phyloP scores from a whole-genome alignment of 2,888 invertebrate species.

The Calameuta pallipes region DNA sequence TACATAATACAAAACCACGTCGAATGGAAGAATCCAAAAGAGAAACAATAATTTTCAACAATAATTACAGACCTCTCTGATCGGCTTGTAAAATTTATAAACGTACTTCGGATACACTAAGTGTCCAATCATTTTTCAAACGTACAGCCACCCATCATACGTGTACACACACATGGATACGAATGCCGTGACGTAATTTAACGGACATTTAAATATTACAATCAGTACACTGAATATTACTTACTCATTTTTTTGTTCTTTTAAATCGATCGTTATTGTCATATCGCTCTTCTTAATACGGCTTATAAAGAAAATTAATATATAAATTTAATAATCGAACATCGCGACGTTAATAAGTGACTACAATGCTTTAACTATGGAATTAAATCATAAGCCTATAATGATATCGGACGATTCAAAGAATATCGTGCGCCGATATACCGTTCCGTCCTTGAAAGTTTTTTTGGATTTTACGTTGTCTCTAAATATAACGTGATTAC shows the following conservation, averaged over 20 bases:
- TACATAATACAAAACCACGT: background rate
- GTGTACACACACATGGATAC: background rate
- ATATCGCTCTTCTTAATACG: background rate
- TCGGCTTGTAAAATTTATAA: constrained; percentile 18
- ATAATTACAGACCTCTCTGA: background rate
- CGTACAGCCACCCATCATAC: background rate
- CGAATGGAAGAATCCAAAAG: background rate
- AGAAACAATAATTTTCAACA: background rate
- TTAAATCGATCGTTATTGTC: background rate
- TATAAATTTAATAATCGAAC: background rate
- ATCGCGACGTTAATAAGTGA: background rate
- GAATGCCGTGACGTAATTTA: background rate
- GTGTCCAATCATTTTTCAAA: background rate
- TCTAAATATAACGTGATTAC: background rate
- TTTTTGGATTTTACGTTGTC: background rate
- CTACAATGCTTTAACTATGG: background rate
- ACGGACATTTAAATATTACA: background rate
- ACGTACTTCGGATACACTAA: constrained; percentile 9
- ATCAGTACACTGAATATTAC: background rate
- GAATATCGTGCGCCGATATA: background rate
- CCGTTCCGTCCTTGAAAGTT: background rate
- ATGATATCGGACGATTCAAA: background rate
- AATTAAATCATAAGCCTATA: background rate
- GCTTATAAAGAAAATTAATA: background rate
- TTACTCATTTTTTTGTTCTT: background rate